Base-by-base conservation (phyloP, 2,113 vertebrate species). In the Promerops cafer region DNA sequence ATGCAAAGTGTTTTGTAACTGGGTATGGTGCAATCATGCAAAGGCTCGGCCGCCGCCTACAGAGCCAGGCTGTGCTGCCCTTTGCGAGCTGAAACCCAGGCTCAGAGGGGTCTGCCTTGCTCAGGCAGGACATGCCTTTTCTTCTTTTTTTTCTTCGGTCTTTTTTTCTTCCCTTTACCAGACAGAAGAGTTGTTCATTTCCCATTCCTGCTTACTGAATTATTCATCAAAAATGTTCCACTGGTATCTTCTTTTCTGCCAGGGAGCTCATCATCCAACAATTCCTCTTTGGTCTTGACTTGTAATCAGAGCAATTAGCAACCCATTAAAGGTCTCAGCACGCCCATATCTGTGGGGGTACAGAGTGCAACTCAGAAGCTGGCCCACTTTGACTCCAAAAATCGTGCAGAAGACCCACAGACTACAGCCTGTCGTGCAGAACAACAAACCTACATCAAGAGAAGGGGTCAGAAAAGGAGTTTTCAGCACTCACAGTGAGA, bases 261-360 rank as follows among this genome's bases (percentile, higher is more conserved):
- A 97, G 93, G 90, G 89, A 96, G 92, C 71, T 96, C 94, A 95
- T 93, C 95, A 95, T 96, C 96, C 96, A 95, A 96, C 95, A 97
- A 97, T 97, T 97, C 78, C 85, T 95, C 76, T 95, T 96, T 2
- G 5, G 86, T 95, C 87, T 91, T 91, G 78, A 94, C 94, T 95
- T 87, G 93, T 94, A 96, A 95, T 97, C 97, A 97, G 94, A 96
- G 95, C 96, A 97, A 98, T 98, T 97, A 98, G 93, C 87, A 96
- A 92, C 47, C 96, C 95, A 97, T 98, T 97, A 96, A 68, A 90
- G 83, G 95, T 78, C 87, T 91, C 83, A 64, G 77, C 63, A 89
- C 2, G 1, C 45, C 76, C 71, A 39, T 80, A 61, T 21, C 81
- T 64, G 68, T 16, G 6, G 45, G 45, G 45, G 20, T 31, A 61